These are phyloP conservation scores for Zosterops hypoxanthus DNA, from an alignment of 2,113 vertebrate species.

Conservation along the genomic window DNA sequence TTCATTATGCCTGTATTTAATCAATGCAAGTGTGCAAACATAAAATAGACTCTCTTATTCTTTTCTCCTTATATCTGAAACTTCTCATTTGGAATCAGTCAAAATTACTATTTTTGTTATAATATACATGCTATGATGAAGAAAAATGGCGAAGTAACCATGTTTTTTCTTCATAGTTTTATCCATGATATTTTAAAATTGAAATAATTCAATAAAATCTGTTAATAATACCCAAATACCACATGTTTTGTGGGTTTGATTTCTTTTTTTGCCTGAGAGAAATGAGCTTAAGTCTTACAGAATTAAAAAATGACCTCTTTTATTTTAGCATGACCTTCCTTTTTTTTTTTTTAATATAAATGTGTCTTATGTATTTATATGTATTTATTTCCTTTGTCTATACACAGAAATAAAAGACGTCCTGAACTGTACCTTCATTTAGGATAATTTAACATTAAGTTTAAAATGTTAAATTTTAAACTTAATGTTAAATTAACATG, in stretches of 20 bases:
- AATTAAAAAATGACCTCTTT: background rate
- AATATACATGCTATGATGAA: background rate
- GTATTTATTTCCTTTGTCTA: background rate
- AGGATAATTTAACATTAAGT: background rate
- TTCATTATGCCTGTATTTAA: background rate
- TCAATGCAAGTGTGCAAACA: background rate
- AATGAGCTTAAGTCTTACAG: background rate
- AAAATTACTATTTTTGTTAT: background rate
- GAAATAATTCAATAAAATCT: background rate
- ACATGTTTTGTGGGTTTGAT: background rate
- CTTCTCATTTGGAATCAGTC: background rate
- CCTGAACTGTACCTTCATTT: background rate
- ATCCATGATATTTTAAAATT: background rate
- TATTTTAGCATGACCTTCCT: rapidly evolving
- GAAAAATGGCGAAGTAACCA: background rate
- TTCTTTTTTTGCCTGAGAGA: background rate
- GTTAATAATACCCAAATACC: background rate
- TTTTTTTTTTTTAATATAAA: background rate
- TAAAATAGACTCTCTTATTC: background rate
- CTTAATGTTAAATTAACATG: background rate
- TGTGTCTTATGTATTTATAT: background rate
- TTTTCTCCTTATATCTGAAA: background rate
- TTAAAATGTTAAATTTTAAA: background rate
- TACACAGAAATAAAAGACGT: background rate
- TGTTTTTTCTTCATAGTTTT: background rate